These are phyloP conservation scores for Selene dorsalis DNA, from an alignment of 2,797 vertebrate genomes.

Conservation along the genomic window DNA sequence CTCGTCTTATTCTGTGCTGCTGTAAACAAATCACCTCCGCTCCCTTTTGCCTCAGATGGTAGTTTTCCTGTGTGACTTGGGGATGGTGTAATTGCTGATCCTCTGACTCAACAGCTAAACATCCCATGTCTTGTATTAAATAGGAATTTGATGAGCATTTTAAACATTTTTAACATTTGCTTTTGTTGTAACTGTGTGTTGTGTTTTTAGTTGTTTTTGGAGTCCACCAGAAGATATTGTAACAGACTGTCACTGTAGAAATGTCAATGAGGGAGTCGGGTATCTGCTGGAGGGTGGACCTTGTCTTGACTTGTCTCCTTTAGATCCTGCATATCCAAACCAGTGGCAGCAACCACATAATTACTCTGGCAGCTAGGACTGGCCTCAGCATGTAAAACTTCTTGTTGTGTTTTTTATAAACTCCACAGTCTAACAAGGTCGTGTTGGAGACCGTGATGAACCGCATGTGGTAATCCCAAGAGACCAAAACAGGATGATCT, in stretches of 20 bases:
- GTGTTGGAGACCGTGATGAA: background rate
- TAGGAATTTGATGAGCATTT: background rate
- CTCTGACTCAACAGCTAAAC: slow-evolving; percentile 23
- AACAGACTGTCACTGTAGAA: background rate
- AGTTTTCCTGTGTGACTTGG: slow-evolving; percentile 65
- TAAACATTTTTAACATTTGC: background rate
- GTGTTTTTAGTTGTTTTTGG: no score
- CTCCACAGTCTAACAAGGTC: background rate
- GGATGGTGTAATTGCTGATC: slow-evolving; percentile 55
- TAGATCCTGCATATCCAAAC: background rate
- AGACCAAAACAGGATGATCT: slow-evolving; percentile 50
- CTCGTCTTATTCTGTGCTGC: background rate
- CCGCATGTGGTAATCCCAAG: slow-evolving; percentile 13
- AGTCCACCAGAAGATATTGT: background rate
- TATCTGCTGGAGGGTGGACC: background rate
- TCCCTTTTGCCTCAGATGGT: slow-evolving; percentile 28
- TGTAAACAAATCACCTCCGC: slow-evolving; percentile 31
- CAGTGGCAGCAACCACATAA: background rate
- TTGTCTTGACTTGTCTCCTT: slow-evolving; percentile 58
- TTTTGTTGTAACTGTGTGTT: background rate
- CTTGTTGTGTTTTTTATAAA: slow-evolving; percentile 19
- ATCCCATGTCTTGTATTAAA: slow-evolving; percentile 18
- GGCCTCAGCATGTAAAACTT: slow-evolving; percentile 53
- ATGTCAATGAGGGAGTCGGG: background rate
- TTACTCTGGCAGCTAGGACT: slow-evolving; percentile 18